These are phyloP conservation scores for Herpailurus yagouaroundi DNA, from an alignment of 2,113 vertebrate species.

Conservation along the genomic window DNA sequence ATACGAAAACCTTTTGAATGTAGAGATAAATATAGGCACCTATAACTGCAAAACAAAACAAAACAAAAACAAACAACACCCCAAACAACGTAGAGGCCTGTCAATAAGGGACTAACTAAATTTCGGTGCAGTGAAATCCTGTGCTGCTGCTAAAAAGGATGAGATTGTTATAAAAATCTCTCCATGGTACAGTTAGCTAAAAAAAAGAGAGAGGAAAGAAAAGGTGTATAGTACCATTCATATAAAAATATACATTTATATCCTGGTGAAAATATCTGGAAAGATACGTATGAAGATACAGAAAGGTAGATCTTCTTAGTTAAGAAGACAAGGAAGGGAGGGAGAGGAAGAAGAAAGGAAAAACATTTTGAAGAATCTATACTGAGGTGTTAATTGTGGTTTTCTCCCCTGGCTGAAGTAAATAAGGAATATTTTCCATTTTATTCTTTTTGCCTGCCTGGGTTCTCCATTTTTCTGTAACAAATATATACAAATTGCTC, in stretches of 20 bases:
- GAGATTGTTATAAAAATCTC: not conserved
- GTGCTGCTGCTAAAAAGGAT: not conserved
- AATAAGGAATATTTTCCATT: not conserved
- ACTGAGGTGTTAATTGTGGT: not conserved
- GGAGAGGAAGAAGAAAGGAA: not conserved
- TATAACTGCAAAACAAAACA: not conserved
- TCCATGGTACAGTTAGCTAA: not conserved
- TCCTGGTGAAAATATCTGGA: not conserved
- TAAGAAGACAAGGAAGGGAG: not conserved
- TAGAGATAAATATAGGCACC: not conserved
- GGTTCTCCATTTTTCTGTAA: not conserved
- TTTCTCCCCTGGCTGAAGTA: not conserved
- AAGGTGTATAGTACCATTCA: not conserved
- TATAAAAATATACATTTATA: not conserved
- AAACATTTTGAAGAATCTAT: not conserved
- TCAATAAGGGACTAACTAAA: not conserved
- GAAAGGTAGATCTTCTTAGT: not conserved
- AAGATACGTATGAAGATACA: not conserved
- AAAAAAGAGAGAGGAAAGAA: not conserved
- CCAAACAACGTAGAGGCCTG: not conserved
- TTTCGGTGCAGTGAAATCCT: not conserved
- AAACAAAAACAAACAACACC: too few species aligned
- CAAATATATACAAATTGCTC: not conserved
- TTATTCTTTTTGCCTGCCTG: not conserved
- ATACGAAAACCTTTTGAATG: not conserved